Evolutionary conservation across 37 sponge, comb jelly and placozoan genomes (phyloP).

Genomic region (Chondrilla cf. caribensis): DNA sequence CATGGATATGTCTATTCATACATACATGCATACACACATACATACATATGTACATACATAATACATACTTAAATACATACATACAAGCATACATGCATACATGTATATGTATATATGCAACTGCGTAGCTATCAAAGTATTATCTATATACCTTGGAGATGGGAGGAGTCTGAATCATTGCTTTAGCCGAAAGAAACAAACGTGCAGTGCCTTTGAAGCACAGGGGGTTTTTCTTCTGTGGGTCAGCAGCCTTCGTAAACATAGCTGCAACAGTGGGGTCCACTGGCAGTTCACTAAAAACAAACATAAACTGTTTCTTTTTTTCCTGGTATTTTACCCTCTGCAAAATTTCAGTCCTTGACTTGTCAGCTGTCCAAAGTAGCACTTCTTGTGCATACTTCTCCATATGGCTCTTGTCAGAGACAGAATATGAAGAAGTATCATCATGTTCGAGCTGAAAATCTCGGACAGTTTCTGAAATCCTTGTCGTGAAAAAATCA

Average conservation of each 20-base stretch:
- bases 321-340: not conserved
- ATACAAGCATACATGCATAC: too few species aligned
- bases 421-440: not conserved
- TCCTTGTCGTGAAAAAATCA: not conserved
- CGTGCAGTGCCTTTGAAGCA: conserved; percentile 20
- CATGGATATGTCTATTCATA: not conserved
- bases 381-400: not conserved
- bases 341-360: conserved; percentile 10
- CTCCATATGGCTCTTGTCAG: not conserved
- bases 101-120: too few species aligned
- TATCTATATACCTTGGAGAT: conserved; percentile 4
- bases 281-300: not conserved
- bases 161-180: conserved; percentile 2
- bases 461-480: not conserved
- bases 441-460: conserved; percentile 4
- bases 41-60: too few species aligned
- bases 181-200: not conserved
- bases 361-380: not conserved
- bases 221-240: not conserved
- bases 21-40: not conserved
- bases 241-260: conserved; percentile 5
- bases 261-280: not conserved
- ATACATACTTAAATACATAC: too few species aligned
- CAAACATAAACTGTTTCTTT: conserved; percentile 21
- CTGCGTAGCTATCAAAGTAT: not conserved